A percentile compares a stretch with the other conserved stretches of the same genome.
Evolutionary conservation across 2,888 invertebrate genomes (phyloP).

Genomic region (Bombylius discolor): DNA sequence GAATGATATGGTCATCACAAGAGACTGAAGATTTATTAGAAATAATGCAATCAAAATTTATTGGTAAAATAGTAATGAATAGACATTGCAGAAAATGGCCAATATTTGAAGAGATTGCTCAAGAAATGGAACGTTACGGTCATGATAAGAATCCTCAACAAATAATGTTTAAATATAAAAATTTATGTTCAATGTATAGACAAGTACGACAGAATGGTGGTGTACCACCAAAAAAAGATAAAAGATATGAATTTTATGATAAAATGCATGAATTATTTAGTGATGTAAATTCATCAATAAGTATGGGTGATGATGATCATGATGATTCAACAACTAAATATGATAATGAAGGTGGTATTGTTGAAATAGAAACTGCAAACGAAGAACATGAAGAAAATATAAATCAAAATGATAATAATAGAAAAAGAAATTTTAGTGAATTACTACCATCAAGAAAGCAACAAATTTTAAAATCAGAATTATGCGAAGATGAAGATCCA

Average conservation of each 20-base stretch:
- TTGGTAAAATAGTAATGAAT: not conserved
- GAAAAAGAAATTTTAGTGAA: not conserved
- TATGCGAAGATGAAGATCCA: not conserved
- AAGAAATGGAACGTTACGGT: not conserved
- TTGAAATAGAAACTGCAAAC: not conserved
- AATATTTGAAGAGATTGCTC: not conserved
- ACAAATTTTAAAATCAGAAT: too few species aligned
- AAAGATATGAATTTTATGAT: not conserved
- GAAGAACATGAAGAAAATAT: not conserved
- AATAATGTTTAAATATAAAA: constrained; percentile 3
- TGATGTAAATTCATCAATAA: not conserved
- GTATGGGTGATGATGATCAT: not conserved
- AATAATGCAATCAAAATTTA: not conserved
- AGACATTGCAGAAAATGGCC: not conserved
- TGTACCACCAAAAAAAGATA: not conserved
- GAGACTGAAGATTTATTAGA: constrained; percentile 4
- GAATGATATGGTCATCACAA: not conserved
- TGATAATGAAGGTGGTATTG: not conserved
- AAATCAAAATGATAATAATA: not conserved
- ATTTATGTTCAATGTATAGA: not conserved
- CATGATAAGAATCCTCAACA: constrained; percentile 1
- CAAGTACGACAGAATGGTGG: not conserved
- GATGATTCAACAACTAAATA: not conserved
- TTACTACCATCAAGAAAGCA: not conserved
- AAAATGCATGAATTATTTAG: constrained; percentile 3